phyloP scores from a whole-genome alignment of 2,888 invertebrate genomes.

The Nomada ruficornis region DNA sequence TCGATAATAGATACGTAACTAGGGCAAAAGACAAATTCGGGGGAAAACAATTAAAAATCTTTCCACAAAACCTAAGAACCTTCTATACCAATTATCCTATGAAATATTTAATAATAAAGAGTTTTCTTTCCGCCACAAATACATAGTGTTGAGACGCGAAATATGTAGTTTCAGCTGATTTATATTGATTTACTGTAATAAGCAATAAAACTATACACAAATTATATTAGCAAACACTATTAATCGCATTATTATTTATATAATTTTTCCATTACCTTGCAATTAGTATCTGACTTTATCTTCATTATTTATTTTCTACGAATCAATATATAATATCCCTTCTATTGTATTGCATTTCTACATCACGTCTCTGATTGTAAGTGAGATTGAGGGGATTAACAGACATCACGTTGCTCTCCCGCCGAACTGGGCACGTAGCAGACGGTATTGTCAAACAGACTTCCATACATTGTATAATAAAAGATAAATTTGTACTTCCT shows the following conservation, averaged over 20 bases:
- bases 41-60: not conserved
- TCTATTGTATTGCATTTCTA: constrained; percentile 45
- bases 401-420: constrained; percentile 57
- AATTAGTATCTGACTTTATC: not conserved
- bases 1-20: constrained; percentile 27
- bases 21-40: constrained; percentile 7
- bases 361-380: constrained; percentile 56
- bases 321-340: constrained; percentile 36
- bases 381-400: constrained; percentile 57
- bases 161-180: too few species aligned
- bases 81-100: too few species aligned
- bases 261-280: too few species aligned
- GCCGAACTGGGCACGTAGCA: constrained; percentile 69
- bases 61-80: too few species aligned
- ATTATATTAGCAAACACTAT: too few species aligned
- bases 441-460: constrained; percentile 40
- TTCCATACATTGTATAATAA: constrained; percentile 52
- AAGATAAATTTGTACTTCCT: constrained; percentile 62
- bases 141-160: too few species aligned
- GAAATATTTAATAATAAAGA: too few species aligned
- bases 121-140: too few species aligned
- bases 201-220: too few species aligned
- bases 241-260: too few species aligned
- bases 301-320: constrained; percentile 18
- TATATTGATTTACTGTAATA: too few species aligned